These are phyloP conservation scores for Melanotaenia maccullochi DNA, from an alignment of 2,797 vertebrate species.

Conservation along the genomic window DNA sequence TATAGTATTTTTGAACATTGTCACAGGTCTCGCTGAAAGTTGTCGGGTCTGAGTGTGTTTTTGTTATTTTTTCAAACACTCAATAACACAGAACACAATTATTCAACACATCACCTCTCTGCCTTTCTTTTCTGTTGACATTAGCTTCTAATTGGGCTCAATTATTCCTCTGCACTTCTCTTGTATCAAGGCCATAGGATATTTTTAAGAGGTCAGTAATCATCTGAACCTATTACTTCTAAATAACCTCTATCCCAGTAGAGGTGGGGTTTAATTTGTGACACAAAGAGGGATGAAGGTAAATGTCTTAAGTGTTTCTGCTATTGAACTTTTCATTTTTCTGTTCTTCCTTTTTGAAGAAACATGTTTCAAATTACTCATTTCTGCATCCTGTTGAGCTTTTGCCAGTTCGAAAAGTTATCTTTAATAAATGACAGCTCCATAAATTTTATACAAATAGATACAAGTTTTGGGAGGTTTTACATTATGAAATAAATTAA, in stretches of 20 bases:
- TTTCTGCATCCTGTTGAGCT: neutral
- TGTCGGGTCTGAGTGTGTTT: constrained; percentile 8
- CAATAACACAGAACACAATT: neutral
- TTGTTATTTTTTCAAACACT: neutral
- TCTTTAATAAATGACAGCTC: neutral
- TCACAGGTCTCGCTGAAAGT: neutral
- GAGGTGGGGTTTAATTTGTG: constrained; percentile 13
- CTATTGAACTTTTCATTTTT: constrained; percentile 21
- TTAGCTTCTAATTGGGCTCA: constrained; percentile 13
- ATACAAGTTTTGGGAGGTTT: neutral
- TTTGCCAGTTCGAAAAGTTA: neutral
- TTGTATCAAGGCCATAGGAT: constrained; percentile 22
- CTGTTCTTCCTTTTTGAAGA: constrained; percentile 8
- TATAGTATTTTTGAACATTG: neutral
- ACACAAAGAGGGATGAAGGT: constrained; percentile 28
- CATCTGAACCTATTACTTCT: constrained; percentile 25
- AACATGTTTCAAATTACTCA: neutral
- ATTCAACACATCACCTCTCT: constrained; percentile 13
- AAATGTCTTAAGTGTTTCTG: constrained; percentile 19
- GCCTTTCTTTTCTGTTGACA: constrained; percentile 23
- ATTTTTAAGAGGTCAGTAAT: constrained; percentile 35
- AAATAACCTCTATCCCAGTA: constrained; percentile 17
- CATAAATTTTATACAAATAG: neutral
- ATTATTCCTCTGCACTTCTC: constrained; percentile 21
- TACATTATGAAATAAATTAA: too few species aligned